Evolutionary conservation across 2,113 vertebrate genomes (phyloP), one percentile per base, ranked within the genome.

Genomic region (Symphodus melops): DNA sequence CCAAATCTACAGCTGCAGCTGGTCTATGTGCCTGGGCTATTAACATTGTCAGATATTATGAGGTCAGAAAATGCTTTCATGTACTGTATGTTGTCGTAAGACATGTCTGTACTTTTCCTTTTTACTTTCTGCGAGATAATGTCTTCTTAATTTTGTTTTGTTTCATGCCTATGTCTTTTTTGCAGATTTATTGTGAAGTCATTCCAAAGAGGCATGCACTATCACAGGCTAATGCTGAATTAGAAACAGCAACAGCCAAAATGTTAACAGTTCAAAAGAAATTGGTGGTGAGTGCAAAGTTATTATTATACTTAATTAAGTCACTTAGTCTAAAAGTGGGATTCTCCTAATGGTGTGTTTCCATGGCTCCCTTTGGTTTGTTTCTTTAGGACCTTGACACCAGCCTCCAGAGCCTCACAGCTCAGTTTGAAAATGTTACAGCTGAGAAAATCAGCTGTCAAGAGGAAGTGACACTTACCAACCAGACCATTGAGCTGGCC

Each of bases 1-100:
- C 91, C 70, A 96, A 98, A 84, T 96, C 94, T 62, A 96, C 95
- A 71, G 95, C 94, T 78, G 95, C 96, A 20, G 94, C 95, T 77
- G 96, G 95, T 57, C 94, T 97, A 69, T 96, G 95, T 87, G 95
- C 94, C 49, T 97, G 94, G 94, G 87, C 90, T 79, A 95, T 96
- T 86, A 96, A 95, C 87, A 96, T 81, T 57, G 85, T 95, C 75
- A 95, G 93, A 86, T 96, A 96, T 88, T 95, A 93, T 19, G 93
- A 96, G 94, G 94, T 96, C 85, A 88, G 86, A 13, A 9, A 46
- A 23, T 17, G 8, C 23, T 19, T 49, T 66, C 5, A 65, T 7
- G 79, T 13, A 46, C 11, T 2, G 10, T 44, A 44, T 17, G 7
- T 58, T 71, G 28, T 33, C 4, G 3, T 33, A 33, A 33, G 3